Base-by-base conservation (phyloP, 2,888 invertebrate genomes). In the Leptothorax acervorum region DNA sequence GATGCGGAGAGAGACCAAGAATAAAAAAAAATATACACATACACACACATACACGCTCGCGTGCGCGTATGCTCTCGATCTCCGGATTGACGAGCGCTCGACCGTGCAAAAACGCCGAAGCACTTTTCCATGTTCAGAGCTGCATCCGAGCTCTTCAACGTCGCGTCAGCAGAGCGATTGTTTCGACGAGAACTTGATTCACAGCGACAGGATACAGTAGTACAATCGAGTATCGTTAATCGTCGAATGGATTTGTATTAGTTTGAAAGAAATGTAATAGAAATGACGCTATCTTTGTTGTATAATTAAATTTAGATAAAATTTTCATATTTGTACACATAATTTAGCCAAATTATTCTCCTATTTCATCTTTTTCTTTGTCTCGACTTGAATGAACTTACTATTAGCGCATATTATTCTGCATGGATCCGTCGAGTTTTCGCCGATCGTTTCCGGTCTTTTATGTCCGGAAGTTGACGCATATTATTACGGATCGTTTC, bases 401-500 rank as follows among this genome's bases (percentile, higher is more conserved):
- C 53, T 12, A 53, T 42, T 66, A 9, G 39, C 39, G n/a, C 31
- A 4, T 5, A 35, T 62, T n/a, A 48, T 62, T 76, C 39, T 8
- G 3, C 12, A 23, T 51, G 1, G 15, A 70, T 42, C 35, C 15
- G 0, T 31, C 12, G 15, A 15, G 18, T n/a, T 51, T 42, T 39
- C n/a, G 48, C 18, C 18, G n/a, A 45, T 73, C 28, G 35, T 48
- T 45, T 73, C 60, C 45, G 45, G 9, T 39, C 57, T 23, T 70
- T 53, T 9, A 39, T 28, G n/a, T 4, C 8, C 73, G 35, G 51
- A 73, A 48, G 31, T 48, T 57, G 82, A 63, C 82, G 86, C 83
- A 78, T 83, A 83, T 89, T 89, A 89, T 89, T 89, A 86, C 88
- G 83, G 85, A 75, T 85, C 84, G 83, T 85, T 90, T 90, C 85